Conservation (phyloP, 2,113 vertebrate species). For the Coptodon rendalli region DNA sequence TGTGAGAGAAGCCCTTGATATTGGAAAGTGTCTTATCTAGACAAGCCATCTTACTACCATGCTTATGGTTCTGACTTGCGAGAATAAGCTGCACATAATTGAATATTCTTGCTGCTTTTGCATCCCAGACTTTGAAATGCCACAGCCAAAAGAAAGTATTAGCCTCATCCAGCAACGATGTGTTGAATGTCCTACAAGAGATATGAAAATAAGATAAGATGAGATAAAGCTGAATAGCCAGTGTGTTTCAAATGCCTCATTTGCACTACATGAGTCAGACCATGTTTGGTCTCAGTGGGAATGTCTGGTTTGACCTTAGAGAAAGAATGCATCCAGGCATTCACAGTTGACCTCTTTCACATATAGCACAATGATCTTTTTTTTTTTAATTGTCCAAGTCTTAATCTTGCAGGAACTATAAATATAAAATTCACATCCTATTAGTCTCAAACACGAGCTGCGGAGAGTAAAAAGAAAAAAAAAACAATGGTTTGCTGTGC, state of each 20-base stretch:
- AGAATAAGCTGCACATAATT: constrained; percentile 61
- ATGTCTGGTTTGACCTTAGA: constrained; percentile 51
- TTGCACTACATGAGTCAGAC: constrained; percentile 65
- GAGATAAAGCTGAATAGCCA: constrained; percentile 59
- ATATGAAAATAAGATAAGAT: constrained; percentile 54
- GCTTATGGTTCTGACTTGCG: constrained; percentile 43
- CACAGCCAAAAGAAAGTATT: constrained; percentile 48
- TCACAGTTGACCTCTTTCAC: constrained; percentile 41
- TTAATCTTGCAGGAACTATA: constrained; percentile 24
- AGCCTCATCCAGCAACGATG: constrained; percentile 51
- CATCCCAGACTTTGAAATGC: constrained; percentile 57
- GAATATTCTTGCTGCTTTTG: constrained; percentile 41
- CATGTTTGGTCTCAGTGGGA: constrained; percentile 49
- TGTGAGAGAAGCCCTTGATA: constrained; percentile 43
- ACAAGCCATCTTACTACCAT: constrained; percentile 39
- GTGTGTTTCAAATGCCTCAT: constrained; percentile 63
- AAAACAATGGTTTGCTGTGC: neutral
- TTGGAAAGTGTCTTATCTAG: constrained; percentile 50
- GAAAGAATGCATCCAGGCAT: constrained; percentile 50
- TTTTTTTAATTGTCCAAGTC: constrained; percentile 43
- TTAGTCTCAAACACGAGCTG: neutral
- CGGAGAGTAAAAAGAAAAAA: neutral
- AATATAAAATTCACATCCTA: constrained; percentile 10
- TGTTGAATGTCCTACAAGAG: constrained; percentile 50
- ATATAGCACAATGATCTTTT: constrained; percentile 45